A percentile compares a stretch with the other conserved stretches of the same genome.
Evolutionary conservation across 2,797 vertebrate genomes (phyloP).

Genomic region (Sebastes melanostomus): DNA sequence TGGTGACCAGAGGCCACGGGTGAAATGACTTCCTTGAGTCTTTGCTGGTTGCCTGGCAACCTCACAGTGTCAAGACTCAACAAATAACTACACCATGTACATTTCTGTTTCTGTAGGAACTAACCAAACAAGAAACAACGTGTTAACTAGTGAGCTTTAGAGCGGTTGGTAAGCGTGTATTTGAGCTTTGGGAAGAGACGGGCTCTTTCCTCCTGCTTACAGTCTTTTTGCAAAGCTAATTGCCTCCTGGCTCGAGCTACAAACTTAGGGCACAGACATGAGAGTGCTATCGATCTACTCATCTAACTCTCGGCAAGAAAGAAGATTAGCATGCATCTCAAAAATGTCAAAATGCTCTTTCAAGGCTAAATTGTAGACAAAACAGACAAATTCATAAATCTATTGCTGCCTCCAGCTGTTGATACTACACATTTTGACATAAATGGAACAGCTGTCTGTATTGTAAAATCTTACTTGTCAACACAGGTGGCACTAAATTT

Average conservation of each 20-base stretch:
- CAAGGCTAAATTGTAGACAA: neutral
- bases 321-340: neutral
- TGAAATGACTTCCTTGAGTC: too few species aligned
- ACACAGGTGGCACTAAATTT: neutral
- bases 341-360: neutral
- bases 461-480: neutral
- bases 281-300: neutral
- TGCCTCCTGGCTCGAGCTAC: too few species aligned
- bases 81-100: too few species aligned
- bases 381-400: neutral
- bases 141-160: too few species aligned
- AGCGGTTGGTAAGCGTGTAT: too few species aligned
- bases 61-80: too few species aligned
- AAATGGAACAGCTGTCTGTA: neutral
- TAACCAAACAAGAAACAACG: neutral
- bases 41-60: too few species aligned
- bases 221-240: too few species aligned
- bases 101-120: too few species aligned
- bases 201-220: too few species aligned
- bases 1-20: fast-evolving
- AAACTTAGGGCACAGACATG: too few species aligned
- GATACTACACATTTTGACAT: neutral
- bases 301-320: neutral
- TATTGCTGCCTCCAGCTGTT: neutral
- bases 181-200: too few species aligned